Conservation (phyloP, 2,888 invertebrate species). For the Mythimna impura region DNA sequence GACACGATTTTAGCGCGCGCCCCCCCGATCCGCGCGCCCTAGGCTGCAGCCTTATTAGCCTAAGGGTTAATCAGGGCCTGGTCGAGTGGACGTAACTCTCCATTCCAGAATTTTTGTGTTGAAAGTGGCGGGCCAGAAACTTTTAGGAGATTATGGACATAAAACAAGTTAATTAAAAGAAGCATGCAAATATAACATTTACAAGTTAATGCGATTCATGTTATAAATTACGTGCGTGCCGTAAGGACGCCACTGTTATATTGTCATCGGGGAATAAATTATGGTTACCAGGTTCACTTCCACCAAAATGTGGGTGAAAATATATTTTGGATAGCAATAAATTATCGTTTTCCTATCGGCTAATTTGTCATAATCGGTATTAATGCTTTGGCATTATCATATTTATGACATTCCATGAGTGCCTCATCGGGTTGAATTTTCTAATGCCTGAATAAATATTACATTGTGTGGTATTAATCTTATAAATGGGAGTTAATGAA, state of each 20-base stretch:
- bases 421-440: slow-evolving; percentile 30
- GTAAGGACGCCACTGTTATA: slow-evolving; percentile 42
- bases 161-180: slow-evolving; percentile 31
- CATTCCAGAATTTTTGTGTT: background rate
- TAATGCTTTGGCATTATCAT: slow-evolving; percentile 54
- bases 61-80: no score
- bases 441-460: slow-evolving; percentile 32
- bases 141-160: slow-evolving; percentile 13
- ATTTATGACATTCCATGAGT: slow-evolving; percentile 44
- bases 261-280: slow-evolving; percentile 57
- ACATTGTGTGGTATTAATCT: background rate
- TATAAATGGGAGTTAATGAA: background rate
- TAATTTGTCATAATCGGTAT: slow-evolving; percentile 60
- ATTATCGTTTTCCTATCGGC: slow-evolving; percentile 52
- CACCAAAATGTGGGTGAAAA: slow-evolving; percentile 49
- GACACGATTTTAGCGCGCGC: no score
- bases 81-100: slow-evolving; percentile 21
- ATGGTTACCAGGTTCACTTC: slow-evolving; percentile 35
- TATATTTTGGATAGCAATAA: slow-evolving; percentile 57
- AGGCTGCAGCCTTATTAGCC: no score
- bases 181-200: slow-evolving; percentile 49
- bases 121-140: background rate
- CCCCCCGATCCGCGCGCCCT: no score
- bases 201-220: slow-evolving; percentile 23
- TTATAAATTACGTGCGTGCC: slow-evolving; percentile 47